A percentile compares a stretch with the other conserved stretches of the same genome.
phyloP scores from a whole-genome alignment of 1,140 invertebrate genomes.

The Lepidurus arcticus region DNA sequence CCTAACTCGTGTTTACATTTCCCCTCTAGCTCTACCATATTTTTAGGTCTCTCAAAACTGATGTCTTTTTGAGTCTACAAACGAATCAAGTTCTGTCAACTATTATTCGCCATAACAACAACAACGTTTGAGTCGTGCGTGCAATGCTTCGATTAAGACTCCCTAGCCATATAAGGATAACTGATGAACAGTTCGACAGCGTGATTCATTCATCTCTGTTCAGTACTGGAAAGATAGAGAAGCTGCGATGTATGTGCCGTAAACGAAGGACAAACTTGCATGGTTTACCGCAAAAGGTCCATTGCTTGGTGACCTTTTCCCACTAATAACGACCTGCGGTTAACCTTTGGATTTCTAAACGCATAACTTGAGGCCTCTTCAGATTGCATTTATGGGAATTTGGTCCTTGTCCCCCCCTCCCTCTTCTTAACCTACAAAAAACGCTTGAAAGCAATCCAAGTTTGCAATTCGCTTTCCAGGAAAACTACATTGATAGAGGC shows the following conservation, averaged over 20 bases:
- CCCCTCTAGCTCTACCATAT: too few species aligned
- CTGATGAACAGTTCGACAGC: background rate
- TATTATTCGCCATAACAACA: too few species aligned
- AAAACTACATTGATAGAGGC: background rate
- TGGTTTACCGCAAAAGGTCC: too few species aligned
- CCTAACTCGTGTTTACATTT: too few species aligned
- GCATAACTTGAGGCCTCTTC: too few species aligned
- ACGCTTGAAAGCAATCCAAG: background rate
- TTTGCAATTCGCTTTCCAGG: background rate
- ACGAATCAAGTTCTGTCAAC: too few species aligned
- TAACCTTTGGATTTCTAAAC: too few species aligned
- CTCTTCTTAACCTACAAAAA: background rate
- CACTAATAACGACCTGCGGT: too few species aligned
- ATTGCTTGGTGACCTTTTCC: too few species aligned
- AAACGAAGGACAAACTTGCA: too few species aligned
- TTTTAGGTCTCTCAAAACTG: background rate
- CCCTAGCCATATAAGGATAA: background rate
- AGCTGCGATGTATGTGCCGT: too few species aligned
- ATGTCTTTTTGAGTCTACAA: background rate
- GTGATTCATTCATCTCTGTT: slow-evolving; percentile 5
- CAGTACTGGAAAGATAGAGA: background rate
- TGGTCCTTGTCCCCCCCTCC: background rate
- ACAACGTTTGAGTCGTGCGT: too few species aligned
- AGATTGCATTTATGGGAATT: background rate
- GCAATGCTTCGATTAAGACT: background rate